Evolutionary conservation across 2,888 invertebrate species (phyloP).

Genomic region (Drosophila multiciliata): DNA sequence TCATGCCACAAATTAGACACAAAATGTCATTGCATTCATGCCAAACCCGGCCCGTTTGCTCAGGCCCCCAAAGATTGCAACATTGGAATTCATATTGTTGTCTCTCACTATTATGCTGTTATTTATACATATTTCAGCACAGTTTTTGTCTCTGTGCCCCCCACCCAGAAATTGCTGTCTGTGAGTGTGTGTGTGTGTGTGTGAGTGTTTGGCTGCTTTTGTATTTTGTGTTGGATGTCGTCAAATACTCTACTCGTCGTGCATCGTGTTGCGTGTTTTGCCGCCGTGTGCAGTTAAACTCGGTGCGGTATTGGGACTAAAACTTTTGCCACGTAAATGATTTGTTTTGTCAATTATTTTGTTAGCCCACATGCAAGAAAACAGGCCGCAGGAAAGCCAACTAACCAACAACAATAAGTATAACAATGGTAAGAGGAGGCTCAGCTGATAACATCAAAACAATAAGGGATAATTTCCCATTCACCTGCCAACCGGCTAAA

Average conservation of each 20-base stretch:
- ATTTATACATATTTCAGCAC: conserved; percentile 56
- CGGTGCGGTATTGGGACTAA: conserved; percentile 39
- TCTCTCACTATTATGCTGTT: conserved; percentile 62
- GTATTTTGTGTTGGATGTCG: conserved; percentile 47
- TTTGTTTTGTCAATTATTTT: conserved; percentile 81
- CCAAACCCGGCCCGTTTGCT: neutral
- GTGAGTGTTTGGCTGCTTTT: conserved; percentile 26
- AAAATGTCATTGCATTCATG: conserved; percentile 28
- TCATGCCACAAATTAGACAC: conserved; percentile 21
- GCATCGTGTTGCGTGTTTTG: conserved; percentile 71
- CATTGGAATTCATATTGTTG: conserved; percentile 51
- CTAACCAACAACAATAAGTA: conserved; percentile 13
- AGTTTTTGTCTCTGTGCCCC: conserved; percentile 16
- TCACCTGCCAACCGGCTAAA: conserved; percentile 21
- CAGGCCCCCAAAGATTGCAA: conserved; percentile 21
- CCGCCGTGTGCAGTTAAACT: conserved; percentile 69
- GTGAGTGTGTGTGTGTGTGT: conserved; percentile 8
- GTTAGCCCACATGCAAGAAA: conserved; percentile 77
- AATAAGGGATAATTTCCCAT: conserved; percentile 47
- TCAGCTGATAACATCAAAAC: conserved; percentile 77
- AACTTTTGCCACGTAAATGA: conserved; percentile 79
- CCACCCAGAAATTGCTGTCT: neutral
- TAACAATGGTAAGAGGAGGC: conserved; percentile 9
- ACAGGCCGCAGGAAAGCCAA: conserved; percentile 22
- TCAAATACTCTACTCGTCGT: conserved; percentile 47